Conservation (phyloP, 2,888 invertebrate species). For the Zygothrica quintamaculata region DNA sequence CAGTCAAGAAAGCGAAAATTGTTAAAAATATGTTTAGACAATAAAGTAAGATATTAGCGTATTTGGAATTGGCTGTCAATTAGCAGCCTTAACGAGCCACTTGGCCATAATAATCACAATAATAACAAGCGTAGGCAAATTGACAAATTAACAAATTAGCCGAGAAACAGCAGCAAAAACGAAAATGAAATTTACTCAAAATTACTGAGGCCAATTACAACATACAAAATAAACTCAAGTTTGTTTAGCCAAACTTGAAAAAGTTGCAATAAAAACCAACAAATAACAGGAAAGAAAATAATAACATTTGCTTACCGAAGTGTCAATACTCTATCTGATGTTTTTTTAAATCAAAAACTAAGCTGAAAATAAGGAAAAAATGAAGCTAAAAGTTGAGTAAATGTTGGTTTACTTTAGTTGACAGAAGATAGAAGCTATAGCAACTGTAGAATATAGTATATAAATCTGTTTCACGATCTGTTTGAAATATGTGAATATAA, state of each 20-base stretch:
- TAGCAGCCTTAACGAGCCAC: conserved; percentile 62
- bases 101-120: conserved; percentile 23
- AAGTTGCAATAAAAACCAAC: conserved; percentile 27
- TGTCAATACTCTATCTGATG: not conserved
- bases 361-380: too few relatives aligned
- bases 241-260: conserved; percentile 26
- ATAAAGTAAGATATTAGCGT: conserved; percentile 68
- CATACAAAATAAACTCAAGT: conserved; percentile 11
- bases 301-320: not conserved
- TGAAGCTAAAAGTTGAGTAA: too few relatives aligned
- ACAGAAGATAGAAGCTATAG: too few relatives aligned
- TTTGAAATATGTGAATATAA: too few relatives aligned
- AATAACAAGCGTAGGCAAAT: conserved; percentile 62
- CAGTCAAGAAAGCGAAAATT: conserved; percentile 26
- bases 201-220: conserved; percentile 64
- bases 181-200: conserved; percentile 45
- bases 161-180: conserved; percentile 35
- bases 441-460: too few relatives aligned
- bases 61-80: conserved; percentile 54
- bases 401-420: too few relatives aligned
- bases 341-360: too few relatives aligned
- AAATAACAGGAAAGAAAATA: conserved; percentile 18
- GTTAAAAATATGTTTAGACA: conserved; percentile 43
- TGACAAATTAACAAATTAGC: conserved; percentile 78
- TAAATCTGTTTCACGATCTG: too few relatives aligned